Base-by-base conservation (phyloP, 2,797 vertebrate genomes). In the Dendrocincla tyrannina region DNA sequence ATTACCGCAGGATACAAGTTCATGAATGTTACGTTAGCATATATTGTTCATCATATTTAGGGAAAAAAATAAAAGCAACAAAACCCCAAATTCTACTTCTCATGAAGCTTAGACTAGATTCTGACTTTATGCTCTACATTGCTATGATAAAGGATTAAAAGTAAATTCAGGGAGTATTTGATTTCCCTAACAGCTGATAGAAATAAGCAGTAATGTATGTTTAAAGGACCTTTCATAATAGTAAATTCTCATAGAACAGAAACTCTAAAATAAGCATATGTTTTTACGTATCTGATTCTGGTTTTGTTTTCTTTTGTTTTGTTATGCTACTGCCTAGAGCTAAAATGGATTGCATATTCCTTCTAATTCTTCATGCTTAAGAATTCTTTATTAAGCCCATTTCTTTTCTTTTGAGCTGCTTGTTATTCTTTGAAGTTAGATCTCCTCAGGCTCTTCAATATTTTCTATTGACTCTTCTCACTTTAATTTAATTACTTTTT, bases 401-500 rank as follows among this genome's bases (percentile, higher is more conserved):
- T 73, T 69, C 42, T 95, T 96, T 87, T 91, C 95, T 89, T 95
- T 93, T 95, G 94, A 97, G 88, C 84, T 93, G 64, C 49, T 93
- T 95, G 95, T 88, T 95, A 76, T 93, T 89, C 96, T 98, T 98
- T 98, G 95, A 98, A 98, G 96, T 94, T 76, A 74, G 76, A 73
- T 87, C 91, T 98, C 96, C 97, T 97, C 91, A 83, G 95, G 96
- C 95, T 97, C 52, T 91, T 98, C 97, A 84, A 97, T 98, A 98
- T 96, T 96, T 92, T 91, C 85, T 98, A 98, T 98, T 98, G 98
- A 98, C 95, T 97, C 89, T 96, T 97, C 93, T 91, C 96, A 92
- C 95, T 98, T 98, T 98, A 98, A 98, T 98, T 98, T 97, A 98
- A 98, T 97, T 98, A 96, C 87, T 95, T 97, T 98, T 96, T 90